phyloP scores from a whole-genome alignment of 1,140 invertebrate species.

The Papilio polytes region DNA sequence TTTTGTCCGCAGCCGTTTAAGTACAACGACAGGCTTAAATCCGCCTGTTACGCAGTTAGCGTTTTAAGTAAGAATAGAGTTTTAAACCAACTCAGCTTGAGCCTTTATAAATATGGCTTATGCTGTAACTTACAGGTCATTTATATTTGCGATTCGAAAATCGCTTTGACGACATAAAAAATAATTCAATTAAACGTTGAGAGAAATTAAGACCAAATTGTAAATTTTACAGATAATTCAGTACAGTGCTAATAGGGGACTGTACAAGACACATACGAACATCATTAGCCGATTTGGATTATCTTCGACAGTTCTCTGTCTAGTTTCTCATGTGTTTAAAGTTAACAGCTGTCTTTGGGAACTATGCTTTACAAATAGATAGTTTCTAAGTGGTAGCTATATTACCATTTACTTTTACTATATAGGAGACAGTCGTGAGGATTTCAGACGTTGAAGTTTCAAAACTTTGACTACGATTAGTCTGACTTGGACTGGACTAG shows the following conservation, averaged over 20 bases:
- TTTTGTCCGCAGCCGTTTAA: no score
- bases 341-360: background rate
- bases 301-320: background rate
- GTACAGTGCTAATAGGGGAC: no score
- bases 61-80: no score
- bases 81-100: background rate
- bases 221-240: background rate
- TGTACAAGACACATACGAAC: background rate
- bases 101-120: background rate
- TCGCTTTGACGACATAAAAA: background rate
- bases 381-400: background rate
- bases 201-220: background rate
- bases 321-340: background rate
- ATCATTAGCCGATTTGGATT: background rate
- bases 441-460: constrained; percentile 8
- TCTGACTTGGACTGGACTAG: background rate
- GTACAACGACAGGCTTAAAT: no score
- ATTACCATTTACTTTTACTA: background rate
- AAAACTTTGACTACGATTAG: constrained; percentile 6
- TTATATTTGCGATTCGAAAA: background rate
- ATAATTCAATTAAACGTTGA: background rate
- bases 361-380: background rate
- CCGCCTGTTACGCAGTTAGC: no score
- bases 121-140: background rate
- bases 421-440: background rate